Base-by-base conservation (phyloP, 2,797 vertebrate genomes). In the Mycteria americana region DNA sequence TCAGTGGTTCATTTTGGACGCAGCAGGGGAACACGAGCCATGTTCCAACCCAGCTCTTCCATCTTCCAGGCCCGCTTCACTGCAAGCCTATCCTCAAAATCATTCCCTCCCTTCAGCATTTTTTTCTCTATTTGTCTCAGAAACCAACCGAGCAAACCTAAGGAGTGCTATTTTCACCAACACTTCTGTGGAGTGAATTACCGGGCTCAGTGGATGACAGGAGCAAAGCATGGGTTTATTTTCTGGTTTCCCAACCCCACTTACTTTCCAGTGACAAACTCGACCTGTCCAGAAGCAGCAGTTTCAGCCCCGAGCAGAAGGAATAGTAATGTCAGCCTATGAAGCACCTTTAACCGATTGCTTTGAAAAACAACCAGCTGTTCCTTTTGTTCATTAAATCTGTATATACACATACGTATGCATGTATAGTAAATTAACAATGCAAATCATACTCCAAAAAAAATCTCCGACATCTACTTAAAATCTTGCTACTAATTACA, bases 401-500 rank as follows among this genome's bases (percentile, higher is more conserved):
- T 65, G 39, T 33, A 81, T 83, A 68, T 88, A 68, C 8, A 13
- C 56, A 50, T 69, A 89, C 0, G 13, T n/a, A 50, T 41, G 84
- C 43, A n/a, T 60, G 45, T 48, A 35, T 35, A 93, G 64, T 54
- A 93, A 78, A 79, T 94, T 48, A 91, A 76, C 72, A 92, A 88
- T 76, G 93, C 85, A 97, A 93, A 91, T 94, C 77, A 92, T 53
- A 54, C 11, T 68, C 46, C 3, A 50, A 83, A 87, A 86, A 91
- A 90, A 87, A 75, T 21, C 80, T 89, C 88, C 6, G 16, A 93
- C 87, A 76, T 74, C 94, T 65, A 89, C 57, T 92, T 62, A 85
- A 93, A 93, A 91, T 11, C 67, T 41, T 83, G 37, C 50, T 95
- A 85, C 74, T 97, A 93, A 90, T 65, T 92, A 73, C 70, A 94